These are phyloP conservation scores for Dicentrarchus labrax DNA, from an alignment of 2,113 vertebrate species.

Conservation along the genomic window DNA sequence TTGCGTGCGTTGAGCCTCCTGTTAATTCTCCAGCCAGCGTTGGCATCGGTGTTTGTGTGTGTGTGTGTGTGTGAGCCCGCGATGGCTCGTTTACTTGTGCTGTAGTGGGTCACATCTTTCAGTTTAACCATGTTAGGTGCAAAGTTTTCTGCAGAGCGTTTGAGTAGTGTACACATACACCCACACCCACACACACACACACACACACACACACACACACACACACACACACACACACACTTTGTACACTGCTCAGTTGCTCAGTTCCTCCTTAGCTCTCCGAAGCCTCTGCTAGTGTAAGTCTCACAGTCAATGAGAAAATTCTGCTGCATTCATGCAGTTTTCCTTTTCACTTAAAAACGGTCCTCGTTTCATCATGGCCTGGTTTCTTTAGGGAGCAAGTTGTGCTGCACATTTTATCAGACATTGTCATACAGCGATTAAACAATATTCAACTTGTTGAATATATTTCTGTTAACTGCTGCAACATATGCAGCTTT, in stretches of 20 bases:
- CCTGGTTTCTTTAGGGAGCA: not conserved
- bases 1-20: conserved; percentile 1
- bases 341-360: conserved; percentile 22
- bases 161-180: not conserved
- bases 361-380: conserved; percentile 10
- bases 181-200: not conserved
- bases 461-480: conserved; percentile 37
- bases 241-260: not conserved
- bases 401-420: conserved; percentile 21
- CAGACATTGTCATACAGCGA: not conserved
- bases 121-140: conserved; percentile 36
- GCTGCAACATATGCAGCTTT: not conserved
- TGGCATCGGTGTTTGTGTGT: conserved; percentile 16
- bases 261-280: not conserved
- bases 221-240: not conserved
- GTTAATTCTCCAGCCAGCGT: conserved; percentile 19
- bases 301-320: conserved; percentile 15
- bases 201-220: not conserved
- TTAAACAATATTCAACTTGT: conserved; percentile 46
- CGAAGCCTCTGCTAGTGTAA: conserved; percentile 1
- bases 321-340: conserved; percentile 55
- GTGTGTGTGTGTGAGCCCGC: not conserved
- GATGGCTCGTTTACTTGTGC: not conserved
- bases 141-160: conserved; percentile 48
- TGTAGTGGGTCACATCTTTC: conserved; percentile 28